phyloP scores from a whole-genome alignment of 2,113 vertebrate genomes.

The Diphyllodes magnificus region DNA sequence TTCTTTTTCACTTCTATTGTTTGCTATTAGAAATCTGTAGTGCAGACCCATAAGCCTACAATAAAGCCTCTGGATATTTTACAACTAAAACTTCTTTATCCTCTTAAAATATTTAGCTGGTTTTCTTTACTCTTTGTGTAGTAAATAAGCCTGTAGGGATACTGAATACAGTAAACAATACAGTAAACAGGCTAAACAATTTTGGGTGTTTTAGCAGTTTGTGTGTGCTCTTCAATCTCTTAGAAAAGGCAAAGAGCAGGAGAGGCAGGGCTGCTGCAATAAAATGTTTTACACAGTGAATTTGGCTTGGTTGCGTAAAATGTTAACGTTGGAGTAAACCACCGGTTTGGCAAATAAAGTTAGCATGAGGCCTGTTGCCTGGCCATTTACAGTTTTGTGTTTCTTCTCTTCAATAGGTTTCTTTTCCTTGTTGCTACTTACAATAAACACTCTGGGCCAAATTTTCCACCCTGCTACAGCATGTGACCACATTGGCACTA shows the following conservation, averaged over 20 bases:
- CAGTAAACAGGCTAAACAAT: neutral
- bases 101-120: neutral
- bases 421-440: neutral
- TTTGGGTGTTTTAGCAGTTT: neutral
- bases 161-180: neutral
- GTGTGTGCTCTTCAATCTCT: neutral
- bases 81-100: neutral
- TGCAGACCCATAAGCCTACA: neutral
- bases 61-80: neutral
- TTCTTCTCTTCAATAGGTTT: neutral
- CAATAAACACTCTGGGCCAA: neutral
- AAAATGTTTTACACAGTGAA: constrained; percentile 3
- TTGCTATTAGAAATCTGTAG: neutral
- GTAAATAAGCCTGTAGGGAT: neutral
- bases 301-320: neutral
- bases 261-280: neutral
- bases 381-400: constrained; percentile 7
- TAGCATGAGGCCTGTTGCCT: neutral
- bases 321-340: neutral
- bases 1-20: constrained; percentile 32
- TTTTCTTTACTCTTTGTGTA: neutral
- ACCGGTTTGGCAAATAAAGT: neutral
- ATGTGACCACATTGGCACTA: neutral
- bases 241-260: neutral
- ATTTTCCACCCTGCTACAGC: neutral